Base-by-base conservation (phyloP, 2,888 invertebrate species). In the Rhodophaea formosa region DNA sequence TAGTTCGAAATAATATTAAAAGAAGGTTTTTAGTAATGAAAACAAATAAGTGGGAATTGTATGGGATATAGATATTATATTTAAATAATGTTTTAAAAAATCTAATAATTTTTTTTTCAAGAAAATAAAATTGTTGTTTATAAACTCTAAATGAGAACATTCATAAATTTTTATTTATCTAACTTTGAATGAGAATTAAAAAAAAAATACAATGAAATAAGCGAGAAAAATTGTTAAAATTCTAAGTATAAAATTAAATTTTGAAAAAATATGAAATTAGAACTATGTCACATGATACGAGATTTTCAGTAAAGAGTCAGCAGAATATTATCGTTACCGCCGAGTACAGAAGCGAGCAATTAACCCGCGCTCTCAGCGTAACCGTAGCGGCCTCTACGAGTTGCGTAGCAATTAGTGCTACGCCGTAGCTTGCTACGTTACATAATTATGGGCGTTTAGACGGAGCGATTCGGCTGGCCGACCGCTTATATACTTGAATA, bases 321-420 rank as follows among this genome's bases (percentile, higher is more conserved):
- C 57, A 58, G 49, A 72, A 71, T 69, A 75, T 77, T 71, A 75
- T 69, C 67, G 70, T 66, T 62, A 65, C 69, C 66, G 71, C 60
- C 57, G 63, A 61, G 66, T 61, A 66, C 64, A 69, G 75, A 70
- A 74, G 69, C 74, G 76, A 79, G 84, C 89, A 87, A 89, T 89
- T 90, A 89, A 84, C 84, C 84, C 77, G 80, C 79, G 79, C 80
- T 83, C 83, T 84, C 81, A 76, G 74, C 77, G 78, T 75, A 72
- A 71, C 75, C 77, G 73, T 74, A 75, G 75, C 71, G 67, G 73
- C 69, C 71, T 77, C 84, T 86, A 86, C 82, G 82, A 82, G 77
- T 74, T 84, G 85, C 85, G 86, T 87, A 88, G 90, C 86, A 87
- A 89, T 89, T 89, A 88, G 84, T 79, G 86, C 84, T 86, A 85